Conservation (phyloP, 2,797 vertebrate genomes). For the Malurus leucopterus region DNA sequence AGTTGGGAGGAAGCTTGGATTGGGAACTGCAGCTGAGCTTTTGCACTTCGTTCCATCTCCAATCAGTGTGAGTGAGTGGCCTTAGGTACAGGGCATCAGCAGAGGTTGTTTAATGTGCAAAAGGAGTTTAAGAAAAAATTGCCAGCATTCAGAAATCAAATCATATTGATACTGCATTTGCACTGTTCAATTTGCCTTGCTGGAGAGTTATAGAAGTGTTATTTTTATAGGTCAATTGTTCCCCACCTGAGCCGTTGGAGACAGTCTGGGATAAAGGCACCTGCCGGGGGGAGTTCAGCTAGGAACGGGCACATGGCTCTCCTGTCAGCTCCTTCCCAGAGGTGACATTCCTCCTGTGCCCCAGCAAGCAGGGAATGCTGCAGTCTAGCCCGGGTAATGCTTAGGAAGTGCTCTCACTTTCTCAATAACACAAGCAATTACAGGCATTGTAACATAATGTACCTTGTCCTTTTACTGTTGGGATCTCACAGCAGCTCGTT, state of each 20-base stretch:
- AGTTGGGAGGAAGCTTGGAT: neutral
- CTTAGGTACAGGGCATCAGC: neutral
- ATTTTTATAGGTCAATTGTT: conserved; percentile 55
- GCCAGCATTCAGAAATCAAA: conserved; percentile 31
- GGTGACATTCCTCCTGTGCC: neutral
- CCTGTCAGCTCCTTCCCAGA: neutral
- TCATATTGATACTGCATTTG: conserved; percentile 18
- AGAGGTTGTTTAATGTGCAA: neutral
- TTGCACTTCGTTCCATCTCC: neutral
- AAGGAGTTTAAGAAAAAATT: neutral
- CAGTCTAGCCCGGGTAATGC: neutral
- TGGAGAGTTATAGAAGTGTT: conserved; percentile 39
- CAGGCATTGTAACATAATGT: conserved; percentile 12
- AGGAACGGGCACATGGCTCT: neutral
- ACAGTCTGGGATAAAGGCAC: conserved; percentile 1
- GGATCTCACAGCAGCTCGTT: conserved; percentile 33
- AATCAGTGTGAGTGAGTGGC: neutral
- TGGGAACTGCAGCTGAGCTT: neutral
- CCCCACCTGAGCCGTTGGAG: conserved; percentile 1
- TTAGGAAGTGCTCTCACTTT: conserved; percentile 40
- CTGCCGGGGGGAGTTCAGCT: neutral
- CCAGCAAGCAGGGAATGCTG: conserved; percentile 13
- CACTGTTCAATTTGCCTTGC: conserved; percentile 53
- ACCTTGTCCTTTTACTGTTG: conserved; percentile 23
- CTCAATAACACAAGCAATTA: neutral